phyloP scores from a whole-genome alignment of 2,797 vertebrate genomes.

The Manis javanica region DNA sequence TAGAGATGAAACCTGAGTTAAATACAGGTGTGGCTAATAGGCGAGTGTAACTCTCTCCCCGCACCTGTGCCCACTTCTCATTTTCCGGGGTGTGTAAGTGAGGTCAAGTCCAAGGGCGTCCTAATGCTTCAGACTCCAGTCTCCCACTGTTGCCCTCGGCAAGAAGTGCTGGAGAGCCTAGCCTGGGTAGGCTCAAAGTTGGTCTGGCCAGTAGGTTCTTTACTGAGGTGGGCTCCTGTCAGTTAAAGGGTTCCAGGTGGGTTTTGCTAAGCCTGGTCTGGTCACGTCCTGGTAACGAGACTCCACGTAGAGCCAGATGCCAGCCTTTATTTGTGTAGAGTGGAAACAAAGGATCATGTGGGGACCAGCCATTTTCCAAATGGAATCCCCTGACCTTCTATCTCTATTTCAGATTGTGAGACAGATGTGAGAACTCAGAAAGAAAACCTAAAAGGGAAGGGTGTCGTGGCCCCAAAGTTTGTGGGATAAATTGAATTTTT shows the following conservation, averaged over 20 bases:
- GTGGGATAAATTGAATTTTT: background rate
- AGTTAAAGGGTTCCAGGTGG: background rate
- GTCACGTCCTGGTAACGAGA: background rate
- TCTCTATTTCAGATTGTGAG: background rate
- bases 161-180: accelerated
- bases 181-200: background rate
- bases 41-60: background rate
- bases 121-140: background rate
- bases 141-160: background rate
- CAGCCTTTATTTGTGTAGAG: background rate
- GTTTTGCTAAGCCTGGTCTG: background rate
- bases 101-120: no score
- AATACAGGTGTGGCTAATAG: accelerated
- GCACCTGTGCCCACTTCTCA: accelerated
- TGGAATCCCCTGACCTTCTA: background rate
- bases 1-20: background rate
- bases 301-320: background rate
- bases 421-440: background rate
- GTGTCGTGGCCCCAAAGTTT: background rate
- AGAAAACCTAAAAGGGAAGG: background rate
- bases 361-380: background rate
- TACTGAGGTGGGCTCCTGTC: background rate
- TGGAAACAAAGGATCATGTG: background rate
- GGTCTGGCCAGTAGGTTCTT: background rate
- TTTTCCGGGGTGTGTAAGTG: background rate